Evolutionary conservation across 2,797 vertebrate genomes (phyloP).

Genomic region (Okamejei kenojei): DNA sequence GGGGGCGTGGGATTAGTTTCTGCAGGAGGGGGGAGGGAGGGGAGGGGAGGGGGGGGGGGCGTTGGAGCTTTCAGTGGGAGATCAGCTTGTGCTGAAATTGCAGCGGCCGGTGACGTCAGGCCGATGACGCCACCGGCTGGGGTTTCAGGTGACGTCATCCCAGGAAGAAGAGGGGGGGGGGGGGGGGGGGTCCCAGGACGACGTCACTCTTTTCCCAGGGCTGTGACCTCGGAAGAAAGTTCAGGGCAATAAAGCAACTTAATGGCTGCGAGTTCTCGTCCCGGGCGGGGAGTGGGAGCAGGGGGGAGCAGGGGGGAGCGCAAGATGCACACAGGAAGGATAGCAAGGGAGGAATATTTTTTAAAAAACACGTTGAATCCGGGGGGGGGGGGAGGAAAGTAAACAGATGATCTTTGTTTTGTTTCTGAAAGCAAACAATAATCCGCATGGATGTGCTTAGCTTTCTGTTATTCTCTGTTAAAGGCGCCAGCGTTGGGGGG

Average conservation of each 20-base stretch:
- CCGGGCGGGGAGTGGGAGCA: not conserved
- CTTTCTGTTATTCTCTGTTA: not conserved
- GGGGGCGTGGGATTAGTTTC: not conserved
- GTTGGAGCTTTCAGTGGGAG: not conserved
- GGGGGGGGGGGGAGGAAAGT: not conserved
- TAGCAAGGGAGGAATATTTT: not conserved
- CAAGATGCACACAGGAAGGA: not conserved
- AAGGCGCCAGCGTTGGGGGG: constrained; percentile 33
- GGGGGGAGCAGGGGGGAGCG: too few relatives aligned
- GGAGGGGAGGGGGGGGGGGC: too few relatives aligned
- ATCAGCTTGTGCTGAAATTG: not conserved
- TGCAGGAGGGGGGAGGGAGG: not conserved
- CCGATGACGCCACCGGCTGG: not conserved
- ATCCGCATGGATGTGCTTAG: not conserved
- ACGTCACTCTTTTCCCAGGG: constrained; percentile 24
- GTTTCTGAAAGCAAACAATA: not conserved
- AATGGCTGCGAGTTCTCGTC: not conserved
- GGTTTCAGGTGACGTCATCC: not conserved
- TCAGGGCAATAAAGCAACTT: not conserved
- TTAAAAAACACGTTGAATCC: not conserved
- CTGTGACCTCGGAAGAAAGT: not conserved
- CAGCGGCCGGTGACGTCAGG: not conserved
- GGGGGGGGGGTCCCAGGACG: not conserved
- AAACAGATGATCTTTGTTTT: not conserved
- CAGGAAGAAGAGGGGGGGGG: not conserved